phyloP scores from a whole-genome alignment of 2,888 invertebrate genomes.

The Neocrepidodera transversa region DNA sequence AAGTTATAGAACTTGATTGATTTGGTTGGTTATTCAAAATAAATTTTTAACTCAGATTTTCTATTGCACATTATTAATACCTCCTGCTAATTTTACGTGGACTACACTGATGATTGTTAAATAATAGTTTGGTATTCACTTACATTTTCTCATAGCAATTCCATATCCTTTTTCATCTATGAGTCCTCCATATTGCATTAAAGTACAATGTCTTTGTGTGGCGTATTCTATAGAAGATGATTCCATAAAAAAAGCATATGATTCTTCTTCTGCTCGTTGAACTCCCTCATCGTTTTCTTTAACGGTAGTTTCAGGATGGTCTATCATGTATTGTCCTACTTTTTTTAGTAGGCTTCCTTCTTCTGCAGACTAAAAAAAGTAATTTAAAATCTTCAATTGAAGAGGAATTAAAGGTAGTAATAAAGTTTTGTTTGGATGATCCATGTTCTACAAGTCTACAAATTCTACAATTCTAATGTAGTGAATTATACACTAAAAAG shows the following conservation, averaged over 20 bases:
- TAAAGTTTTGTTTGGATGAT: too few species aligned
- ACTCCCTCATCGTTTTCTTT: constrained; percentile 43
- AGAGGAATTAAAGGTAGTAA: background rate
- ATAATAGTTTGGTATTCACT: too few species aligned
- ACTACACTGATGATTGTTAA: too few species aligned
- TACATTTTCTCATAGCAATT: constrained; percentile 53
- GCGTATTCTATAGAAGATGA: constrained; percentile 50
- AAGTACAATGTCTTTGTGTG: constrained; percentile 48
- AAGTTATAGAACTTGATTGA: too few species aligned
- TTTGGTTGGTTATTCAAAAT: too few species aligned
- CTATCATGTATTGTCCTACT: constrained; percentile 38
- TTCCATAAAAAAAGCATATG: constrained; percentile 54
- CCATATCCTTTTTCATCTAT: constrained; percentile 53
- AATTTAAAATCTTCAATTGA: too few species aligned
- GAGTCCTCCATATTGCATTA: constrained; percentile 46
- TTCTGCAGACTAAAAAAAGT: constrained; percentile 30
- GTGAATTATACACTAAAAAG: too few species aligned
- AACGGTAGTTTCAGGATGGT: constrained; percentile 37
- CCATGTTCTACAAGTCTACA: too few species aligned
- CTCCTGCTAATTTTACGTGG: too few species aligned
- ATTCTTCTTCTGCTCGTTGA: constrained; percentile 37
- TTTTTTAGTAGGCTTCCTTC: constrained; percentile 31
- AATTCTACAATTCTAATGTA: too few species aligned
- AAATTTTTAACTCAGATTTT: too few species aligned
- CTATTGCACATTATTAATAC: too few species aligned